Conservation (phyloP, 2,113 vertebrate genomes). For the Cyphomyrus plagiostoma region DNA sequence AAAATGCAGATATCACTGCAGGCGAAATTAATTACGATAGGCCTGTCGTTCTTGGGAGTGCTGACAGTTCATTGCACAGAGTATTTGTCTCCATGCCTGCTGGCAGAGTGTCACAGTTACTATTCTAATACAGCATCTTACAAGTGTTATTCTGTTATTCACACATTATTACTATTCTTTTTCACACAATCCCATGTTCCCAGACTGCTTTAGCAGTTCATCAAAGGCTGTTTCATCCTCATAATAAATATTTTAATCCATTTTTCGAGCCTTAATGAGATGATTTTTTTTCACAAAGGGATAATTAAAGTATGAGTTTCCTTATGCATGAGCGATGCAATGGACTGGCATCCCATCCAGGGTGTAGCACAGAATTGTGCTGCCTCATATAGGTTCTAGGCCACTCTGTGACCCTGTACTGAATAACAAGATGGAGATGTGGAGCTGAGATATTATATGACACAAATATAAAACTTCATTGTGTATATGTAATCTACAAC, state of each 20-base stretch:
- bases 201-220: neutral
- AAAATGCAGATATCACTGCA: neutral
- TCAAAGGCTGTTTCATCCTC: neutral
- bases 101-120: neutral
- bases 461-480: neutral
- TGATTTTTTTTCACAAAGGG: neutral
- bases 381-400: neutral
- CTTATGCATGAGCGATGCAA: neutral
- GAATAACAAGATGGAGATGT: neutral
- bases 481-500: neutral
- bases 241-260: conserved; percentile 6
- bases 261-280: neutral
- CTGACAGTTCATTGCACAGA: conserved; percentile 3
- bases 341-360: neutral
- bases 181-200: neutral
- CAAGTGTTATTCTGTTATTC: neutral
- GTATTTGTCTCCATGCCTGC: neutral
- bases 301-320: neutral
- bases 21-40: neutral
- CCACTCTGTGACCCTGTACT: neutral
- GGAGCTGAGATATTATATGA: neutral
- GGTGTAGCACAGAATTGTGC: neutral
- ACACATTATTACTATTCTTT: neutral
- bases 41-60: neutral
- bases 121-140: neutral